Percentiles rank a stretch among this genome's conserved stretches.
phyloP scores from a whole-genome alignment of 2,888 invertebrate species.

The Ernsta delagoae region DNA sequence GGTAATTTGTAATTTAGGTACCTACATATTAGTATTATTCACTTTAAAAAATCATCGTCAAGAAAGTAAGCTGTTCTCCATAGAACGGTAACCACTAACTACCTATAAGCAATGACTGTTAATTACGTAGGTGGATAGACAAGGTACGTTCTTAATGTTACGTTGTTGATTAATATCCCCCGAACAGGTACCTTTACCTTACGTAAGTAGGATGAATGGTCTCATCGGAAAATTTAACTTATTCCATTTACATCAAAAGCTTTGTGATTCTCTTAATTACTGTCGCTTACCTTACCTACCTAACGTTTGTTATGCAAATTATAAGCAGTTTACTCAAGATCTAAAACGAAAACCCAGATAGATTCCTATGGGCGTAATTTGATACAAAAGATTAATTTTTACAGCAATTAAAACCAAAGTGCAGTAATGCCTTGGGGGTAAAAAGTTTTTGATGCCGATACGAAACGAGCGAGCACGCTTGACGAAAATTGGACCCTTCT shows the following conservation, averaged over 20 bases:
- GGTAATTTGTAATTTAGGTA: too few species aligned
- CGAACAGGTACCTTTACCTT: background rate
- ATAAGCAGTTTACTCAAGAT: background rate
- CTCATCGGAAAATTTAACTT: background rate
- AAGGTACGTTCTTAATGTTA: too few species aligned
- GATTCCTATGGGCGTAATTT: background rate
- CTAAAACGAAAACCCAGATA: background rate
- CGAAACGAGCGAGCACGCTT: conserved; percentile 40
- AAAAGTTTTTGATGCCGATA: conserved; percentile 37
- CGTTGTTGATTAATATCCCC: background rate
- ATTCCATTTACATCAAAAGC: background rate
- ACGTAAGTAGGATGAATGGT: background rate
- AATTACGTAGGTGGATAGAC: too few species aligned
- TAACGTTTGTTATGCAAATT: background rate
- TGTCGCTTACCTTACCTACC: background rate
- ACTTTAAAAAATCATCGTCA: too few species aligned
- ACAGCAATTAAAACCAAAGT: conserved; percentile 18
- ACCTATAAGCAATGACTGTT: too few species aligned
- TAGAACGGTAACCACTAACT: too few species aligned
- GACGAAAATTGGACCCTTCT: conserved; percentile 56
- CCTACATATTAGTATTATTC: too few species aligned
- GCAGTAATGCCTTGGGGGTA: conserved; percentile 30
- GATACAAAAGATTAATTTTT: background rate
- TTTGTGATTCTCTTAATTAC: background rate
- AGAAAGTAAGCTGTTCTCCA: too few species aligned